phyloP scores from a whole-genome alignment of 1,140 invertebrate genomes.

The Hycleus cichorii region DNA sequence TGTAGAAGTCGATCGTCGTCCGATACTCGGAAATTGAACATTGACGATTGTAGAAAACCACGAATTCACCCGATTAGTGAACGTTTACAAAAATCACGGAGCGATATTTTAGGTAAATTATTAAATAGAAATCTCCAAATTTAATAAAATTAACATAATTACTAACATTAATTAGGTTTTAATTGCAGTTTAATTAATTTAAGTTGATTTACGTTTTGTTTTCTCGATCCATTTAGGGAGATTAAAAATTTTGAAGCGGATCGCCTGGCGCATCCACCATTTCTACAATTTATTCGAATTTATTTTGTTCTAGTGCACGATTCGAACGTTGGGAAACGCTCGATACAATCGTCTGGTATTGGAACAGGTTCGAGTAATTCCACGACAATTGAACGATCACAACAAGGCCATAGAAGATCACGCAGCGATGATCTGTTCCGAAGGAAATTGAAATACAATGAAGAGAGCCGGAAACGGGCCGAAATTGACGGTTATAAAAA shows the following conservation, averaged over 20 bases:
- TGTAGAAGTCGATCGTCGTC: constrained; percentile 8
- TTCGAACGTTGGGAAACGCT: neutral
- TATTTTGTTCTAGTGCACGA: neutral
- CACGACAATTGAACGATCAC: neutral
- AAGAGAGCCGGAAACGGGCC: constrained; percentile 29
- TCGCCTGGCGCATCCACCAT: neutral
- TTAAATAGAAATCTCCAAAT: too few species aligned
- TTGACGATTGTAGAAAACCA: neutral
- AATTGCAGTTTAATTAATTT: too few species aligned
- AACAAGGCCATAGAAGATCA: neutral
- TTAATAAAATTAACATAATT: too few species aligned
- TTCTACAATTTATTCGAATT: neutral
- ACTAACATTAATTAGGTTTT: too few species aligned
- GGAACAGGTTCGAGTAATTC: too few species aligned
- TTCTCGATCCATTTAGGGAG: too few species aligned
- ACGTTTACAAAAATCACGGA: constrained; percentile 9
- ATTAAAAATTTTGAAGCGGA: too few species aligned
- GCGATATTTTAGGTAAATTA: neutral
- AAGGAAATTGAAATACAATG: constrained; percentile 24
- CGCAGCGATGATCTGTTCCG: constrained; percentile 27
- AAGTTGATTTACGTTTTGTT: too few species aligned
- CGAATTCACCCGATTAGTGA: neutral
- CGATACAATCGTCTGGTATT: neutral
- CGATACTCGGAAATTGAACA: neutral
- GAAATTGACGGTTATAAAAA: constrained; percentile 29